Percentiles rank a stretch among this genome's conserved stretches.
phyloP scores from a whole-genome alignment of 1,140 invertebrate genomes.

The Asbolus verrucosus region DNA sequence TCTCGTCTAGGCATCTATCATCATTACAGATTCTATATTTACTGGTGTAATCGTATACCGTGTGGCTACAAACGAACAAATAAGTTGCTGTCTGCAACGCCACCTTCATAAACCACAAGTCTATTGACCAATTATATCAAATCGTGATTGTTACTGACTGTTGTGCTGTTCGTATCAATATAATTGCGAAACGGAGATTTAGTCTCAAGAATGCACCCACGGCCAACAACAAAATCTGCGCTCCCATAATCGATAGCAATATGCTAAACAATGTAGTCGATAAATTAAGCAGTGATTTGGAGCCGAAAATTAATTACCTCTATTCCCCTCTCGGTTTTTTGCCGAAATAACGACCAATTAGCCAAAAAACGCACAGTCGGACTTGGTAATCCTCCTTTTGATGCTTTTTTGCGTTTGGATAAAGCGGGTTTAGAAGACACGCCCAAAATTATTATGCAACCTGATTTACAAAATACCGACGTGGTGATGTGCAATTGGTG shows the following conservation, averaged over 20 bases:
- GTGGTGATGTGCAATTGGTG: slow-evolving; percentile 9
- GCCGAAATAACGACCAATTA: no score
- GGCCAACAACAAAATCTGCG: slow-evolving; percentile 9
- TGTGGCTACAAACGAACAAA: slow-evolving; percentile 43
- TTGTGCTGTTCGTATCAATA: slow-evolving; percentile 45
- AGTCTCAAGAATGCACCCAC: slow-evolving; percentile 20
- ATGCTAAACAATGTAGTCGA: no score
- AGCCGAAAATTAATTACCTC: no score
- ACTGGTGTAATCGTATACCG: slow-evolving; percentile 51
- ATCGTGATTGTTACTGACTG: slow-evolving; percentile 48
- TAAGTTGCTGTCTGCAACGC: slow-evolving; percentile 9
- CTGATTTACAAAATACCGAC: slow-evolving; percentile 10
- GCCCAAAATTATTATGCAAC: background rate
- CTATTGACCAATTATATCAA: slow-evolving; percentile 38
- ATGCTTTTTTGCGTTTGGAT: no score
- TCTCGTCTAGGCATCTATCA: slow-evolving; percentile 52
- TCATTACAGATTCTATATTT: slow-evolving; percentile 54
- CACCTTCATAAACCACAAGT: slow-evolving; percentile 27
- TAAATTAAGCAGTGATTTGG: no score
- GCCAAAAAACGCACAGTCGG: no score
- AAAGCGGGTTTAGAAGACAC: no score
- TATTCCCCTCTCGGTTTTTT: no score
- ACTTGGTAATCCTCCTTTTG: no score
- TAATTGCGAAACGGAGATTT: slow-evolving; percentile 46
- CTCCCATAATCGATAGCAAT: background rate